Evolutionary conservation across 2,113 vertebrate genomes (phyloP), one percentile per base, ranked within the genome.

Genomic region (Octodon degus): DNA sequence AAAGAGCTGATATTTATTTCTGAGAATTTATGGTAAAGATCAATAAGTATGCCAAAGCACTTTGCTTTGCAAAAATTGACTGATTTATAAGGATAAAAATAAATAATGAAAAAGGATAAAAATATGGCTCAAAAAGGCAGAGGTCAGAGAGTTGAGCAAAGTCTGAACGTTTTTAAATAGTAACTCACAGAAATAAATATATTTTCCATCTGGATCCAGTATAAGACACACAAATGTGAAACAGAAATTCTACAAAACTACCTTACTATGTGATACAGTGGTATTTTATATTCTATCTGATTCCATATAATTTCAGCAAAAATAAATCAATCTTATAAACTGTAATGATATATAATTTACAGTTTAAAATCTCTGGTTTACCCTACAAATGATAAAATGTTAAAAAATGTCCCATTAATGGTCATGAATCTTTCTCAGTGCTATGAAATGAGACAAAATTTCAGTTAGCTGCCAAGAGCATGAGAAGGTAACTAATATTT

Each of bases 281-380:
- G 32, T 50, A 55, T 91, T 77, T 95, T 91, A 67, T 80, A 37
- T 92, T 84, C 34, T 89, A 37, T 86, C 93, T 84, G 20, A 95
- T 58, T 93, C 13, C 84, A 72, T 86, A 89, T 92, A 72, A 83
- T 70, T 91, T 91, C 53, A 84, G 60, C 6, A 92, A 89, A 84
- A 92, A 53, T 60, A 62, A 55, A 81, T 96, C 34, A 1, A 63
- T 90, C 63, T 85, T 92, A 47, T 53, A 90, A 58, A 30, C 40
- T 76, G 60, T 77, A 72, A 60, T 37, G 37, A 77, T 8, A 80
- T 20, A 67, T 6, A 67, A 53, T 34, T 88, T 92, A 58, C 40
- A 14, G 11, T 72, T 84, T 86, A 5, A 95, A 96, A 89, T 84
- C 11, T 58, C 27, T 86, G 43, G 47, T 43, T 90, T 86, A 76